A percentile compares a stretch with the other conserved stretches of the same genome.
phyloP scores from a whole-genome alignment of 2,888 invertebrate species.

The Agonopterix alstromeriana region DNA sequence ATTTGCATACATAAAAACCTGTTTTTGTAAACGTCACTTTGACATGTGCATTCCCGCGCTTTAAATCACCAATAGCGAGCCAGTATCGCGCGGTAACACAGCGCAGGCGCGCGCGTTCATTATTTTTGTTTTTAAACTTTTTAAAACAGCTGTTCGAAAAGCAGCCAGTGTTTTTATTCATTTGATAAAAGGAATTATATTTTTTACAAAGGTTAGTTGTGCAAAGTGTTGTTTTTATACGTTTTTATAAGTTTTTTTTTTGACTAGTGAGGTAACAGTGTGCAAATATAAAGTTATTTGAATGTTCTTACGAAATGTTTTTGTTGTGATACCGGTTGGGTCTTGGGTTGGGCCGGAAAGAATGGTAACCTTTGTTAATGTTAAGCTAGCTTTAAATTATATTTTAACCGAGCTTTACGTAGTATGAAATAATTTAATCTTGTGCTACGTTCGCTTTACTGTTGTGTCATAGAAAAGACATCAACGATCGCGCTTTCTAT shows the following conservation, averaged over 20 bases:
- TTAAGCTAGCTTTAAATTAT: background rate
- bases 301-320: slow-evolving; percentile 41
- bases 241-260: slow-evolving; percentile 15
- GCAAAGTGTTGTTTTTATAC: slow-evolving; percentile 5
- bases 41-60: slow-evolving; percentile 56
- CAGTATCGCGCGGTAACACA: slow-evolving; percentile 44
- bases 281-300: slow-evolving; percentile 35
- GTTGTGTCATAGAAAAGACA: slow-evolving; percentile 33
- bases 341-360: slow-evolving; percentile 11
- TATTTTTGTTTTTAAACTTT: slow-evolving; percentile 6
- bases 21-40: slow-evolving; percentile 32
- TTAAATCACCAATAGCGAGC: slow-evolving; percentile 41
- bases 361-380: slow-evolving; percentile 16
- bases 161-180: slow-evolving; percentile 11
- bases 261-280: slow-evolving; percentile 29
- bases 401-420: background rate
- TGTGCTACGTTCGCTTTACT: background rate
- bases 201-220: slow-evolving; percentile 9
- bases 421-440: slow-evolving; percentile 7
- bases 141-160: slow-evolving; percentile 14
- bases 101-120: slow-evolving; percentile 46
- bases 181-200: slow-evolving; percentile 2
- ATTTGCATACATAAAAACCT: slow-evolving; percentile 32
- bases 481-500: slow-evolving; percentile 25
- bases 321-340: slow-evolving; percentile 25